A percentile compares a stretch with the other conserved stretches of the same genome.
Evolutionary conservation across 2,888 invertebrate genomes (phyloP).

Genomic region (Plebejus melissa): DNA sequence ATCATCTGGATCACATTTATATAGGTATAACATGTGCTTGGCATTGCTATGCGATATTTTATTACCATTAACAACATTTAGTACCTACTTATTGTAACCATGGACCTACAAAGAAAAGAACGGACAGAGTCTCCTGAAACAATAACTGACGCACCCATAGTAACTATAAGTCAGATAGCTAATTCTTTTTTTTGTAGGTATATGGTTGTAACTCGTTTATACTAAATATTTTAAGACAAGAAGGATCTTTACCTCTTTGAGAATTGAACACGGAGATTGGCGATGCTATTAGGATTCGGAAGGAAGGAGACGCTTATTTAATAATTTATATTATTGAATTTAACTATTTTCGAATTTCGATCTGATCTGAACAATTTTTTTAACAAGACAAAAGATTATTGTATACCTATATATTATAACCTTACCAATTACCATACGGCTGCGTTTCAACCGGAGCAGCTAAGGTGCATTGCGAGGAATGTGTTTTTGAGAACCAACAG

Average conservation of each 20-base stretch:
- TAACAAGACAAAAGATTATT: too few relatives aligned
- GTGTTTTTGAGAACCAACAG: too few relatives aligned
- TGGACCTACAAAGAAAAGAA: too few relatives aligned
- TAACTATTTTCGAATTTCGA: neutral
- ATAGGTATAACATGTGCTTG: neutral
- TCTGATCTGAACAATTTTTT: neutral
- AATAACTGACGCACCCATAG: too few relatives aligned
- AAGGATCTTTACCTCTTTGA: neutral
- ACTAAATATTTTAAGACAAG: neutral
- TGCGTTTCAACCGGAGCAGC: too few relatives aligned
- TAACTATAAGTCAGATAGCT: neutral
- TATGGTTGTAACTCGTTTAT: neutral
- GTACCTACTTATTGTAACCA: too few relatives aligned
- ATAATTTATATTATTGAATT: neutral
- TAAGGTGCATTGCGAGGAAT: too few relatives aligned
- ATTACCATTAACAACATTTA: neutral
- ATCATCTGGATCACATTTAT: conserved; percentile 1
- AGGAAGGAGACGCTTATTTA: too few relatives aligned
- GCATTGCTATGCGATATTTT: neutral
- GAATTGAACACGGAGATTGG: neutral
- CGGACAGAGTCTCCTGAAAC: too few relatives aligned
- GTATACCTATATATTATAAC: too few relatives aligned
- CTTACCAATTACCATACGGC: too few relatives aligned
- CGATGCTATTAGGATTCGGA: neutral
- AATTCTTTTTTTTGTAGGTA: too few relatives aligned